Conservation (phyloP, 2,113 vertebrate genomes). For the Amphilophus citrinellus region DNA sequence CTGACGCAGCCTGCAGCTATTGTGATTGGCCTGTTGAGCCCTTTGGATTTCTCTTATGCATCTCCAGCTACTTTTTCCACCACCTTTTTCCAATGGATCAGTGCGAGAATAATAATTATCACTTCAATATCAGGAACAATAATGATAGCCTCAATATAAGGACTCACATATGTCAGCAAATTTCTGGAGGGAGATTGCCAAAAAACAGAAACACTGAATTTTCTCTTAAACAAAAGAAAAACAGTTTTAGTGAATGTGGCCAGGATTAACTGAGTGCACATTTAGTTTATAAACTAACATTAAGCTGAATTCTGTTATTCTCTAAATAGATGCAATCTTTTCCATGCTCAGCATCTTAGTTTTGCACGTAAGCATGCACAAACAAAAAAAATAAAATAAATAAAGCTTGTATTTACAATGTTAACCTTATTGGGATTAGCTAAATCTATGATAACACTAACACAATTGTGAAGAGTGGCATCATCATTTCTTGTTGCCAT, state of each 20-base stretch:
- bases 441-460: too few species aligned
- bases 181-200: too few species aligned
- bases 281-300: neutral
- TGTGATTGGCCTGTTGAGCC: too few species aligned
- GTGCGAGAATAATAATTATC: too few species aligned
- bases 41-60: too few species aligned
- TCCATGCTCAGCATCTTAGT: neutral
- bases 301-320: neutral
- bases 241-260: neutral
- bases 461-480: neutral
- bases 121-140: too few species aligned
- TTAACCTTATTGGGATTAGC: neutral
- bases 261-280: neutral
- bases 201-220: neutral
- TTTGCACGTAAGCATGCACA: neutral
- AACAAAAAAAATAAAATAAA: neutral
- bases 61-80: too few species aligned
- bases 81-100: too few species aligned
- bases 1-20: too few species aligned
- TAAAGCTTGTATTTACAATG: neutral
- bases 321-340: neutral
- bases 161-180: too few species aligned
- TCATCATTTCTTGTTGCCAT: neutral
- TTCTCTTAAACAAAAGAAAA: neutral
- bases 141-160: too few species aligned